A percentile compares a stretch with the other conserved stretches of the same genome.
Conservation (phyloP, 2,113 vertebrate species). For the Nothobranchius furzeri region DNA sequence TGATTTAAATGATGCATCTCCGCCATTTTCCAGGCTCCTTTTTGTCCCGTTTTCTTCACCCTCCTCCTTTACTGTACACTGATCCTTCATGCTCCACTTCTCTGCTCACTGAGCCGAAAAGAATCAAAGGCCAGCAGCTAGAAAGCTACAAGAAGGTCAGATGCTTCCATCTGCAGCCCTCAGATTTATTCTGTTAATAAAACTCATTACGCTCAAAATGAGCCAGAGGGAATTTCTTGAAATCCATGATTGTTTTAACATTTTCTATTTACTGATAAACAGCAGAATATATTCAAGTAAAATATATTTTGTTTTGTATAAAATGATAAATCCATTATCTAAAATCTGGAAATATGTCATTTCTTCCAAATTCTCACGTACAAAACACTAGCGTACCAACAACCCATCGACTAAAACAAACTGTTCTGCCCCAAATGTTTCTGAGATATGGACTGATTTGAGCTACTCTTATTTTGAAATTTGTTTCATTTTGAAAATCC, state of each 20-base stretch:
- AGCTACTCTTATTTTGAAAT: not conserved
- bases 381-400: no score
- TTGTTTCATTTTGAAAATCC: not conserved
- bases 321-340: no score
- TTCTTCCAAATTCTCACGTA: no score
- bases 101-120: slow-evolving; percentile 34
- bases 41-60: not conserved
- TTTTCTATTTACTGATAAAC: no score
- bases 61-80: not conserved
- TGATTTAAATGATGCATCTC: no score
- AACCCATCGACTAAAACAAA: no score
- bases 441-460: not conserved
- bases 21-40: no score
- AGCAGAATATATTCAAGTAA: no score
- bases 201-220: not conserved
- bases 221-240: no score
- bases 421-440: not conserved
- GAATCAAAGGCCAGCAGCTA: not conserved
- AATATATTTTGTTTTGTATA: no score
- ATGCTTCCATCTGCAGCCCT: not conserved
- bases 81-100: slow-evolving; percentile 45
- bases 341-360: no score
- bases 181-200: not conserved
- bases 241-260: no score
- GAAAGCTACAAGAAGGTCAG: slow-evolving; percentile 4